Percentiles rank a stretch among this genome's conserved stretches.
Evolutionary conservation across 2,797 vertebrate species (phyloP).

Genomic region (Gambelia wislizenii): DNA sequence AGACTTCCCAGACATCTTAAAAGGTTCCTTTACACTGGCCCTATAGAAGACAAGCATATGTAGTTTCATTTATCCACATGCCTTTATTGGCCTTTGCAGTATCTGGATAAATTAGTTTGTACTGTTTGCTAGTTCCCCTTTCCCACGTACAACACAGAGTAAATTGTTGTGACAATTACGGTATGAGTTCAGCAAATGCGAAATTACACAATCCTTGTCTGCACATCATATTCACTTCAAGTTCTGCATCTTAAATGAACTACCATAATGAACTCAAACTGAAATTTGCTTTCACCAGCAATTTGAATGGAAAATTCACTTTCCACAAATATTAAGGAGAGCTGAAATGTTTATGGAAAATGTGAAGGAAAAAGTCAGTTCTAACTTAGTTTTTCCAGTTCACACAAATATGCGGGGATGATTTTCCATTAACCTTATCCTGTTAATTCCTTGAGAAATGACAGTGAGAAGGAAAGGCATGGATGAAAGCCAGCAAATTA

Average conservation of each 20-base stretch:
- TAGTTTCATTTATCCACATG: neutral
- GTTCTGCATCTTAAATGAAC: neutral
- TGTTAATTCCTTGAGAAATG: conserved; percentile 30
- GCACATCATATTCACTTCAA: neutral
- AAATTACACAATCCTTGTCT: neutral
- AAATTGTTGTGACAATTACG: neutral
- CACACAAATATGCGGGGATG: neutral
- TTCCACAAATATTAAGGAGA: conserved; percentile 2
- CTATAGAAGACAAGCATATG: neutral
- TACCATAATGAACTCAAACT: neutral
- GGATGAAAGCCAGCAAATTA: conserved; percentile 33
- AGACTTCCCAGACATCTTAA: neutral
- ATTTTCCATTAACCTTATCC: conserved; percentile 21
- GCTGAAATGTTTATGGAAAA: conserved; percentile 5
- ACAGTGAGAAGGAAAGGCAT: conserved; percentile 12
- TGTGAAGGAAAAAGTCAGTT: neutral
- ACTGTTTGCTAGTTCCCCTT: neutral
- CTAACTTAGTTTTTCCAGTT: conserved; percentile 2
- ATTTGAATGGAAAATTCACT: neutral
- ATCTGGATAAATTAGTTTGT: neutral
- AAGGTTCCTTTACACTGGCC: neutral
- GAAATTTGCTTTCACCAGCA: conserved; percentile 17
- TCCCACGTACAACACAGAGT: too few relatives aligned
- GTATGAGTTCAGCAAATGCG: neutral
- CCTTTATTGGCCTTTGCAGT: neutral